Evolutionary conservation across 1,140 invertebrate genomes (phyloP), one percentile per base, ranked within the genome.

Genomic region (Helicoverpa armigera): DNA sequence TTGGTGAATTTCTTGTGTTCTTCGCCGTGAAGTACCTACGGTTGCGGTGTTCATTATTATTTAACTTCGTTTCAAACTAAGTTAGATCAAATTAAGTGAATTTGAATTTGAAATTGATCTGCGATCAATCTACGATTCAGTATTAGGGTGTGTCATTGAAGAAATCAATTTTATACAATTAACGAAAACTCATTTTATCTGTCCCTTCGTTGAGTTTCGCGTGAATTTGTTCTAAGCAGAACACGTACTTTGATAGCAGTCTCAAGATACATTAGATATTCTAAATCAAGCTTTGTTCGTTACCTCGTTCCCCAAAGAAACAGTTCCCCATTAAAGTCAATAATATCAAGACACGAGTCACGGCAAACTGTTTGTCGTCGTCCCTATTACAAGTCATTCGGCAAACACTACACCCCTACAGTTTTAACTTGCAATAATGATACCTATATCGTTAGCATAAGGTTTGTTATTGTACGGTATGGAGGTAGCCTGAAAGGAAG

Each of bases 301-400:
- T 43, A 43, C 35, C 35, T 43, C 35, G 23, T 16, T 48, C 60
- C 16, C 56, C 16, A 74, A 16, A 13, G 60, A 74, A 48, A 35
- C 54, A 60, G 35, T 58, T 74, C 16, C n/a, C 56, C n/a, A 73
- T 73, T 54, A 72, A 72, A 72, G 53, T 73, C 70, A 74, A 74
- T 74, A 74, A 60, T 11, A 58, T 18, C 43, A 50, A 16, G 43
- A 58, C 72, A 74, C 69, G 53, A 72, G 50, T 70, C 67, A 58
- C 31, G 13, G 5, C 56, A 60, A 74, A 56, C 54, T 43, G 53
- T 58, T 43, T 60, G 54, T 74, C 56, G 72, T 14, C 72, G 10
- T 35, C 72, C 72, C 35, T 43, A 35, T 60, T 43, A 60, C 72
- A 50, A 43, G 31, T 60, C 16, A 58, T 18, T 48, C 16, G 43